Evolutionary conservation across 2,113 vertebrate genomes (phyloP), one percentile per base, ranked within the genome.

Genomic region (Amblyornis subalaris): DNA sequence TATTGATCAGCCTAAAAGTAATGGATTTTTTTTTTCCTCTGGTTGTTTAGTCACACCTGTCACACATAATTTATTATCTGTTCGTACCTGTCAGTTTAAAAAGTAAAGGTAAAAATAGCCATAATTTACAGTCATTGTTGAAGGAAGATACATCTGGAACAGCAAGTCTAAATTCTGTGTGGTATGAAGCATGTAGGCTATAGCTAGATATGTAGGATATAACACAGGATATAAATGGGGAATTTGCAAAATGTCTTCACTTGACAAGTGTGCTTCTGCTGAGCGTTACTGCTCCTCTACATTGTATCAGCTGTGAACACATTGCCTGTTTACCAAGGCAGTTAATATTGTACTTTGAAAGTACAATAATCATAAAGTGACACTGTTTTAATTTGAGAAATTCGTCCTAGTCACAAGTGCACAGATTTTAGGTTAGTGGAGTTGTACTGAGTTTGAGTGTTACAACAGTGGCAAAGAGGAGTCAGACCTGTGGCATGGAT

Each of bases 311-410:
- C 45, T 81, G 74, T 90, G 93, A 95, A 95, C 81, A 62, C 44
- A 71, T 29, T 44, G n/a, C 65, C 55, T 88, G 31, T 87, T 96
- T 93, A 47, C 44, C 9, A 23, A 97, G 45, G 40, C 88, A 94
- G 62, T 18, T 89, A 85, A 95, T 75, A 95, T 90, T 91, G 74
- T 20, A 94, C 53, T 95, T 91, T 96, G 82, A 95, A 96, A 94
- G 61, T 53, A 58, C 50, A 94, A 12, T 73, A 90, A 73, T 69
- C 45, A 74, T 67, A 66, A 86, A 89, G 24, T 12, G 36, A 23
- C 3, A 2, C 2, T 35, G 19, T 9, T 35, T 61, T 40, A 54
- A 35, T 69, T 51, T 47, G 14, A 42, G 54, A 85, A 10, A 51
- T 4, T 28, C 28, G 18, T 38, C 81, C 23, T 77, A 47, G 45